phyloP scores from a whole-genome alignment of 2,113 vertebrate species.

The Acanthochromis polyacanthus region DNA sequence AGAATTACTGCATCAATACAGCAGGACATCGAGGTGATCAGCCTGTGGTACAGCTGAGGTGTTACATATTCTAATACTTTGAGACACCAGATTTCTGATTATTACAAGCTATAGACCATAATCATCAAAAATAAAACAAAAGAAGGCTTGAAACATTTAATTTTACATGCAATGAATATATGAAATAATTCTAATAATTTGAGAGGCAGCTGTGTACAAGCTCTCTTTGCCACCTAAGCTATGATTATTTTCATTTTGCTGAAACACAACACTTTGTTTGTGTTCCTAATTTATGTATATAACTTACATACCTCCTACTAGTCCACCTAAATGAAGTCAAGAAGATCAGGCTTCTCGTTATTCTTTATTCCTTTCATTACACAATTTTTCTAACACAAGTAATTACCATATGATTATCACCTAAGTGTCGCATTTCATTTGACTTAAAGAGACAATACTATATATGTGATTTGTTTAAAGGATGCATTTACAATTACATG shows the following conservation, averaged over 20 bases:
- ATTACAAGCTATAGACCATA: too few species aligned
- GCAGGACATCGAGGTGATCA: too few species aligned
- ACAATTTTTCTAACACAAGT: not conserved
- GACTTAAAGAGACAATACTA: not conserved
- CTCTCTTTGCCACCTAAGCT: not conserved
- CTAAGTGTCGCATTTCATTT: not conserved
- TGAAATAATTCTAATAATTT: too few species aligned
- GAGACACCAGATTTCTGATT: too few species aligned
- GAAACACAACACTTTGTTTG: not conserved
- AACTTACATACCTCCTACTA: not conserved
- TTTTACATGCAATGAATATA: too few species aligned
- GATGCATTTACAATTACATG: conserved; percentile 27
- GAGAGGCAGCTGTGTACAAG: too few species aligned
- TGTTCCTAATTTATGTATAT: not conserved
- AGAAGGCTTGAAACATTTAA: too few species aligned
- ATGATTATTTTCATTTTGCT: conserved; percentile 10
- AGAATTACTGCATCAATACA: too few species aligned
- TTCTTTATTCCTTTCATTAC: not conserved
- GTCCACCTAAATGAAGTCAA: not conserved
- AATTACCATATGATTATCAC: not conserved
- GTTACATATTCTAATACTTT: too few species aligned
- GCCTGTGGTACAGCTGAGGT: too few species aligned
- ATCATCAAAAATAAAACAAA: too few species aligned
- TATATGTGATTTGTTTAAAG: conserved; percentile 1
- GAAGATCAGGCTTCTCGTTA: not conserved